Evolutionary conservation across 2,113 vertebrate species (phyloP), one percentile per base, ranked within the genome.

Genomic region (Cheirogaleus medius): DNA sequence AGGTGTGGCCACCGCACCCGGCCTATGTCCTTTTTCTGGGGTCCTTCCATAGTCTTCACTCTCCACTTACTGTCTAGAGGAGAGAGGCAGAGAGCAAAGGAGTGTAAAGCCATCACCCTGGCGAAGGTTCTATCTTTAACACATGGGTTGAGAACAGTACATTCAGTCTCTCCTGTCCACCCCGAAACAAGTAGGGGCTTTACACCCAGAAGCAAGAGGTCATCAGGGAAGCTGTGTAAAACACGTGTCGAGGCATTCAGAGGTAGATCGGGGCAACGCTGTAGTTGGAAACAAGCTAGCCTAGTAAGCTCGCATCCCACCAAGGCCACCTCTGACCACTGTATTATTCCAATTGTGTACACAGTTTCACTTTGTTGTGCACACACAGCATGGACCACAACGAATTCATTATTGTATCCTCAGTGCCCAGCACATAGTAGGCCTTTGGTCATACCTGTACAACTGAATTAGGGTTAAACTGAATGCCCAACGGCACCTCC

Each of bases 71-170:
- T 44, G 63, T 42, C 25, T 60, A 37, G 17, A 69, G 3, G 29
- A 64, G 37, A 77, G 54, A 64, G 25, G 29, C 14, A 60, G 58
- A 60, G 2, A 47, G 68, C 1, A 54, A 34, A 34, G 37, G 34
- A 64, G 54, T 42, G 32, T 5, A 12, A 49, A 32, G 7, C 10
- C 52, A 44, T 23, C 17, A 0, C 52, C 8, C 11, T 3, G 52
- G 32, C 54, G 37, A 8, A 54, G 25, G 17, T 10, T 15, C 52
- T 29, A 4, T 54, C 44, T 56, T 13, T 23, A 29, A n/a, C 10
- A 32, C 0, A 0, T 0, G 8, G 4, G 44, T 27, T 13, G 42
- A 27, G 58, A 37, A 56, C 4, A 4, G 21, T 14, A 23, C 0
- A 1, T 8, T 63, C 29, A 39, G 23, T 23, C 12, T 11, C 44